These are phyloP conservation scores for Anguilla megastoma DNA, from an alignment of 2,797 vertebrate species.

Conservation along the genomic window DNA sequence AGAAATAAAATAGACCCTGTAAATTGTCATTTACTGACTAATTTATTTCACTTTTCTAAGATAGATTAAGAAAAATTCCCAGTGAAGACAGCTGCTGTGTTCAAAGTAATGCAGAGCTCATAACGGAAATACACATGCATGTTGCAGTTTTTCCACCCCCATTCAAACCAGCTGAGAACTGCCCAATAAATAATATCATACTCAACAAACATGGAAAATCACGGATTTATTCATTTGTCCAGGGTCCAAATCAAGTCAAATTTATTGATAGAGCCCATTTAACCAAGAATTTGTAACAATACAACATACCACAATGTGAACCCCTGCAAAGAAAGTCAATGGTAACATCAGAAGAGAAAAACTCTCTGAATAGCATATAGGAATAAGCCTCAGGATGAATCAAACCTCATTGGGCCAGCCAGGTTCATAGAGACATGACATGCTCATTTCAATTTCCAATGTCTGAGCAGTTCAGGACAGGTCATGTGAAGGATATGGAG, in stretches of 20 bases:
- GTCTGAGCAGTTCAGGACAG: not conserved
- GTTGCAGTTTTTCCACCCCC: not conserved
- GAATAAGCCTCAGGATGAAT: not conserved
- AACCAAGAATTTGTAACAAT: not conserved
- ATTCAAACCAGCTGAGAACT: not conserved
- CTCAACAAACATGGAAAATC: not conserved
- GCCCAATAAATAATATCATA: not conserved
- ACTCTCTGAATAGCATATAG: not conserved
- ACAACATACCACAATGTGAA: not conserved
- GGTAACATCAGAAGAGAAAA: not conserved
- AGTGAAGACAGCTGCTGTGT: not conserved
- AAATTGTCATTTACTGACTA: not conserved
- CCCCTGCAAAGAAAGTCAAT: not conserved
- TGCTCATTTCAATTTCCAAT: not conserved
- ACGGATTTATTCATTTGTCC: not conserved
- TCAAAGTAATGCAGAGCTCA: not conserved
- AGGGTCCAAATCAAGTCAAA: not conserved
- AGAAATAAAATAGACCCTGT: not conserved
- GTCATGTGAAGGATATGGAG: not conserved
- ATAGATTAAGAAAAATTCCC: not conserved
- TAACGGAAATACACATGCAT: not conserved
- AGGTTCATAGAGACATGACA: not conserved
- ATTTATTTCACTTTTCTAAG: not conserved
- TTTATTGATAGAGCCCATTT: not conserved
- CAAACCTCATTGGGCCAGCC: not conserved